A percentile compares a stretch with the other conserved stretches of the same genome.
Conservation (phyloP, 2,113 vertebrate species). For the Gila orcuttii region DNA sequence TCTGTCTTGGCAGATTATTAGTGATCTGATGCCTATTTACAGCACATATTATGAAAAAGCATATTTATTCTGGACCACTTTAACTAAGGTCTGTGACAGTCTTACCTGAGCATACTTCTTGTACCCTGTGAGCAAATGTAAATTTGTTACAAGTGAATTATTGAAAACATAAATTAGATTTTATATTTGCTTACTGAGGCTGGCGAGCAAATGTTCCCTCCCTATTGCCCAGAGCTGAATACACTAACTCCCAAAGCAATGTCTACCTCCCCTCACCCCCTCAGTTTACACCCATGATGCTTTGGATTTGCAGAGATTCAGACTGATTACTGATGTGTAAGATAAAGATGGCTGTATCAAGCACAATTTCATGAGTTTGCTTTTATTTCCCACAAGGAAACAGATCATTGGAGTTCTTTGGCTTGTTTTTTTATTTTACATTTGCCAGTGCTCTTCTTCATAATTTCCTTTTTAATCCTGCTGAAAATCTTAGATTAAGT, state of each 20-base stretch:
- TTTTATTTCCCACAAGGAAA: conserved; percentile 68
- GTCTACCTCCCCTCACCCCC: conserved; percentile 47
- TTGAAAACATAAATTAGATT: neutral
- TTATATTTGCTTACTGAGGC: neutral
- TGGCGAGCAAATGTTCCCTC: conserved; percentile 7
- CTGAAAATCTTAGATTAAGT: neutral
- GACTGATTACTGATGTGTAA: conserved; percentile 67
- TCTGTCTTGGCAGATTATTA: neutral
- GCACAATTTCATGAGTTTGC: conserved; percentile 61
- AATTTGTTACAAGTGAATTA: neutral
- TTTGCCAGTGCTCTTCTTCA: conserved; percentile 60
- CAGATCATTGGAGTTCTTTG: conserved; percentile 60
- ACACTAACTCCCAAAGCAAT: conserved; percentile 25
- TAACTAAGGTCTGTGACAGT: neutral
- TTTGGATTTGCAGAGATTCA: conserved; percentile 57
- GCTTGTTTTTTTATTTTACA: conserved; percentile 55
- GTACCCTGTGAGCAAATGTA: neutral
- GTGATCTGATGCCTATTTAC: neutral
- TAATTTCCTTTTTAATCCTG: neutral
- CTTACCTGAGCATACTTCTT: neutral
- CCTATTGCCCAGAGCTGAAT: conserved; percentile 14
- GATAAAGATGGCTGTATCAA: conserved; percentile 71
- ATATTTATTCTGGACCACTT: neutral
- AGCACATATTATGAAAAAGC: neutral
- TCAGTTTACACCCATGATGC: conserved; percentile 55